Conservation (phyloP, 2,797 vertebrate species). For the Enteromius trimaculatus region DNA sequence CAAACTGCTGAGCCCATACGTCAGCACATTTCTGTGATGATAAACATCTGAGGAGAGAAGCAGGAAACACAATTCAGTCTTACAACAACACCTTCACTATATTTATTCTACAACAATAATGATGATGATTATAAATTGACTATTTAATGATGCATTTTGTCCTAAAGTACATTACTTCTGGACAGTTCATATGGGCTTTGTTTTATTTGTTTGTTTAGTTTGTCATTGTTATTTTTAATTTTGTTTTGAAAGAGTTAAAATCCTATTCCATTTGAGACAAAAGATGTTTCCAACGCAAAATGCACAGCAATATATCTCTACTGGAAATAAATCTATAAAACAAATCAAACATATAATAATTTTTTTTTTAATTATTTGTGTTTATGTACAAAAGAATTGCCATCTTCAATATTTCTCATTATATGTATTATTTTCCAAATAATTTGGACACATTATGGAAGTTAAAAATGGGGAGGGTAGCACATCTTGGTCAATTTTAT, state of each 20-base stretch:
- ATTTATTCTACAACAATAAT: not conserved
- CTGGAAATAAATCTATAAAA: not conserved
- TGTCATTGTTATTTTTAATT: not conserved
- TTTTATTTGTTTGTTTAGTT: not conserved
- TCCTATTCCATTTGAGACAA: not conserved
- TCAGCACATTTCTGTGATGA: constrained; percentile 43
- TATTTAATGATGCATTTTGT: not conserved
- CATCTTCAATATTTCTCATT: not conserved
- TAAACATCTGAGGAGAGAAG: constrained; percentile 17
- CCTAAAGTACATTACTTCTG: not conserved
- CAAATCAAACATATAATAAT: not conserved
- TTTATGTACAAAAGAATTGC: not conserved
- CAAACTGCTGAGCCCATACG: constrained; percentile 22
- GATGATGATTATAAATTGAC: not conserved
- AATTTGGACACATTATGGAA: not conserved
- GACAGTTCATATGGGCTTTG: not conserved
- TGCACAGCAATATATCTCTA: not conserved
- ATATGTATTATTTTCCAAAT: not conserved
- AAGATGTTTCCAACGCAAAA: not conserved
- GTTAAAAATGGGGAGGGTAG: not conserved
- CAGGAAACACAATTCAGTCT: not conserved
- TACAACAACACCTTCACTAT: not conserved
- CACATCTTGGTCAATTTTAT: not conserved
- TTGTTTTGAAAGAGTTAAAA: not conserved
- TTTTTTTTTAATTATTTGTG: not conserved